Percentiles rank a stretch among this genome's conserved stretches.
Conservation (phyloP, 2,888 invertebrate genomes). For the Ophion costatus region DNA sequence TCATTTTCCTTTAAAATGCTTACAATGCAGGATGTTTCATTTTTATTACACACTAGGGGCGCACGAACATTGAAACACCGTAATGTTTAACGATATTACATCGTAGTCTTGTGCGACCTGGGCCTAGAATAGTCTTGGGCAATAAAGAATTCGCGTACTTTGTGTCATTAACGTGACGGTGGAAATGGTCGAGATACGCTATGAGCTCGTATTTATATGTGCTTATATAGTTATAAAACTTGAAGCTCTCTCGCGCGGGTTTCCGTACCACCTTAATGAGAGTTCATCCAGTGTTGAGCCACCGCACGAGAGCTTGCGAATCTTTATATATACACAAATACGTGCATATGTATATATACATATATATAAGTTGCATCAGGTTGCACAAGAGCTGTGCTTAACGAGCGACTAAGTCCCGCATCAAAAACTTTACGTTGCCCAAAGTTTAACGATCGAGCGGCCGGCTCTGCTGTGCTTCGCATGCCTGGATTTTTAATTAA, state of each 20-base stretch:
- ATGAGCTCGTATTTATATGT: slow-evolving; percentile 39
- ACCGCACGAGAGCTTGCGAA: slow-evolving; percentile 30
- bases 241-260: slow-evolving; percentile 48
- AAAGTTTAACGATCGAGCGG: slow-evolving; percentile 47
- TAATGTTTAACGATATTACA: slow-evolving; percentile 34
- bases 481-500: slow-evolving; percentile 60
- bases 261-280: slow-evolving; percentile 59
- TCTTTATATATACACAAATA: slow-evolving; percentile 25
- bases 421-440: slow-evolving; percentile 57
- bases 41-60: not conserved
- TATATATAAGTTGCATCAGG: slow-evolving; percentile 61
- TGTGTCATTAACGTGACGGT: slow-evolving; percentile 56
- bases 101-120: not conserved
- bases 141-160: slow-evolving; percentile 53
- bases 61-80: slow-evolving; percentile 37
- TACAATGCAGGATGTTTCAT: no score
- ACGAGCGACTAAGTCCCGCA: slow-evolving; percentile 59
- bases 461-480: slow-evolving; percentile 25
- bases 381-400: slow-evolving; percentile 56
- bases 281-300: slow-evolving; percentile 59
- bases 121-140: slow-evolving; percentile 29
- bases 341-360: not conserved
- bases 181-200: slow-evolving; percentile 34
- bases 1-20: slow-evolving; percentile 7
- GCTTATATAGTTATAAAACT: slow-evolving; percentile 43